These are phyloP conservation scores for Mya arenaria DNA, from an alignment of 1,140 invertebrate genomes.

Conservation along the genomic window DNA sequence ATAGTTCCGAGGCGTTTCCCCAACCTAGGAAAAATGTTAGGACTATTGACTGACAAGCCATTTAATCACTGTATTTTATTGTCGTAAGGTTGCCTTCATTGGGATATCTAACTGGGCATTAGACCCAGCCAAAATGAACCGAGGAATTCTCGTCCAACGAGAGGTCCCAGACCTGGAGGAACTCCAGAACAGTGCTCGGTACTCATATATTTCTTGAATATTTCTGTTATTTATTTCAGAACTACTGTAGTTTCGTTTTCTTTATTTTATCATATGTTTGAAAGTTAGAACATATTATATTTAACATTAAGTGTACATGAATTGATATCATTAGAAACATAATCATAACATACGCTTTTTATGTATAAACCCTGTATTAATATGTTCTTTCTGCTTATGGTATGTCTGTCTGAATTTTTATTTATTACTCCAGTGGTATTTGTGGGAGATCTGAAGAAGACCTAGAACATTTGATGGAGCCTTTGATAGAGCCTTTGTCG, in stretches of 20 bases:
- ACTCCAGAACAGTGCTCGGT: constrained; percentile 53
- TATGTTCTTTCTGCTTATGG: too few species aligned
- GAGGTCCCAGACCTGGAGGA: constrained; percentile 64
- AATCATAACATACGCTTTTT: too few species aligned
- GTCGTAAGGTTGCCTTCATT: constrained; percentile 63
- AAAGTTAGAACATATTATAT: not conserved
- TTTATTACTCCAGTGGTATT: constrained; percentile 67
- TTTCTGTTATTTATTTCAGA: too few species aligned
- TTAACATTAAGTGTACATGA: not conserved
- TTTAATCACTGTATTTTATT: not conserved
- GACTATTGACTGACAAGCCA: too few species aligned
- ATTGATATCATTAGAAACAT: too few species aligned
- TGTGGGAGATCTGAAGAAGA: constrained; percentile 63
- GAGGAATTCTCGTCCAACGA: constrained; percentile 63
- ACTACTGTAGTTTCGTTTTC: too few species aligned
- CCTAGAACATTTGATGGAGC: constrained; percentile 58
- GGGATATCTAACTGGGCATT: constrained; percentile 74
- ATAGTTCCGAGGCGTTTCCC: too few species aligned
- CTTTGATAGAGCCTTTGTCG: constrained; percentile 64
- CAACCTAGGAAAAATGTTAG: too few species aligned
- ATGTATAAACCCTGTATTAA: too few species aligned
- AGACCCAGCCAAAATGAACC: constrained; percentile 73
- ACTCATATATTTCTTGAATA: not conserved
- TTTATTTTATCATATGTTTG: too few species aligned
- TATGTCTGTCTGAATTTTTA: too few species aligned